Evolutionary conservation across 2,797 vertebrate species (phyloP).

Genomic region (Potorous gilbertii): DNA sequence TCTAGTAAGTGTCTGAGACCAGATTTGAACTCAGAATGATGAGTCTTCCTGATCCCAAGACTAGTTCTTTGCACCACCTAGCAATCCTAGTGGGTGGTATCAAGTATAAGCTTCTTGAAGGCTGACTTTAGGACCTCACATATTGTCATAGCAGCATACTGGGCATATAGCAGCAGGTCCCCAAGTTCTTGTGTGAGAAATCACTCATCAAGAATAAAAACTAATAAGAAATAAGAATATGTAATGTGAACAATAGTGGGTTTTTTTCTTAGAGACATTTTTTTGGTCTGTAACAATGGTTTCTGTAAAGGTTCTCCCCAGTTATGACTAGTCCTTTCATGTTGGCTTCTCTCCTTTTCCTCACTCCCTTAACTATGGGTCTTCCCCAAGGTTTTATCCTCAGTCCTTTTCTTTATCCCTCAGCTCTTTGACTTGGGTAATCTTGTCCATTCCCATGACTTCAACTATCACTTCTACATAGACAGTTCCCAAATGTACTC

Average conservation of each 20-base stretch:
- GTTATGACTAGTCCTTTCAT: neutral
- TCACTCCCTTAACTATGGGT: neutral
- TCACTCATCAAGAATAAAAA: neutral
- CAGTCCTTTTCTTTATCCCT: neutral
- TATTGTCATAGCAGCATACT: neutral
- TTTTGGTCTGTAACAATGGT: neutral
- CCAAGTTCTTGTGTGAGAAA: neutral
- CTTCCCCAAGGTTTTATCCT: neutral
- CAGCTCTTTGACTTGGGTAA: neutral
- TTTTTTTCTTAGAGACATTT: neutral
- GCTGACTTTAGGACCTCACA: neutral
- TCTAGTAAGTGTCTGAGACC: neutral
- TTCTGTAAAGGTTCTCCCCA: neutral
- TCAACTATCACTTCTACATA: neutral
- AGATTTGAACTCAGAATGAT: neutral
- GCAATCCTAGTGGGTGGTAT: neutral
- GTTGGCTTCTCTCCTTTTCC: neutral
- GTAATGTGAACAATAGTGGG: neutral
- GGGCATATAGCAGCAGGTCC: neutral
- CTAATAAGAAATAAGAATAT: neutral
- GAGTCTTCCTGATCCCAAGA: neutral
- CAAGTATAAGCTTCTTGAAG: neutral
- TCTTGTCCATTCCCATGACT: neutral
- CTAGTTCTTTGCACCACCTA: neutral
- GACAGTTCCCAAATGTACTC: neutral